Evolutionary conservation across 35 echinoderm and acorn worm species (phyloP).

Genomic region (Heliocidaris erythrogramma): DNA sequence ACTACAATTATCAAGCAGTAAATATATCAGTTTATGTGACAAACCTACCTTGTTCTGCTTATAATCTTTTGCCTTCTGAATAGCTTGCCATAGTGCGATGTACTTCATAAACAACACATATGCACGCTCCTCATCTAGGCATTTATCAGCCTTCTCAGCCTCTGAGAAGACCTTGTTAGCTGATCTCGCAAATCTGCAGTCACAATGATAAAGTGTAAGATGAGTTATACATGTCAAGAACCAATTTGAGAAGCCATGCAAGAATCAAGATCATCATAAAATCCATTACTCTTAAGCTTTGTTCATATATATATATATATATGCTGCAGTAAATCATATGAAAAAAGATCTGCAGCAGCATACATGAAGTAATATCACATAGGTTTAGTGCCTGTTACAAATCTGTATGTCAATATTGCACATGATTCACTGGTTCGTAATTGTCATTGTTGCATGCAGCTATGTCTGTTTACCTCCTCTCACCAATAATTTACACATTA

Average conservation of each 20-base stretch:
- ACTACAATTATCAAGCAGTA: too few relatives aligned
- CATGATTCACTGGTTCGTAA: too few relatives aligned
- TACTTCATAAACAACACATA: slow-evolving; percentile 41
- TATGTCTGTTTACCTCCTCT: neutral
- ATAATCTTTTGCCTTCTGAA: neutral
- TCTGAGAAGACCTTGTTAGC: neutral
- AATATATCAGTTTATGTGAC: too few relatives aligned
- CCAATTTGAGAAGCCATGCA: neutral
- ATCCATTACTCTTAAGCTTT: neutral
- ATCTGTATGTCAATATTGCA: neutral
- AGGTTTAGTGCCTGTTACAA: neutral
- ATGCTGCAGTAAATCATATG: too few relatives aligned
- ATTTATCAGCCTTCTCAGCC: slow-evolving; percentile 35
- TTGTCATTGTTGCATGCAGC: too few relatives aligned
- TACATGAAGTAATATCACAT: neutral
- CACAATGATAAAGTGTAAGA: neutral
- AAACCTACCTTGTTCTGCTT: slow-evolving; percentile 25
- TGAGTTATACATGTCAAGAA: neutral
- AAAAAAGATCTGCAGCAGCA: too few relatives aligned
- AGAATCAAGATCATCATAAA: neutral
- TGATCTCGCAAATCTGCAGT: neutral
- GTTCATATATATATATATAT: too few relatives aligned
- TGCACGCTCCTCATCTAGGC: slow-evolving; percentile 14
- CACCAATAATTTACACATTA: neutral
- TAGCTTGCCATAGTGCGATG: slow-evolving; percentile 37